Conservation (phyloP, 2,113 vertebrate genomes). For the Talpa occidentalis region DNA sequence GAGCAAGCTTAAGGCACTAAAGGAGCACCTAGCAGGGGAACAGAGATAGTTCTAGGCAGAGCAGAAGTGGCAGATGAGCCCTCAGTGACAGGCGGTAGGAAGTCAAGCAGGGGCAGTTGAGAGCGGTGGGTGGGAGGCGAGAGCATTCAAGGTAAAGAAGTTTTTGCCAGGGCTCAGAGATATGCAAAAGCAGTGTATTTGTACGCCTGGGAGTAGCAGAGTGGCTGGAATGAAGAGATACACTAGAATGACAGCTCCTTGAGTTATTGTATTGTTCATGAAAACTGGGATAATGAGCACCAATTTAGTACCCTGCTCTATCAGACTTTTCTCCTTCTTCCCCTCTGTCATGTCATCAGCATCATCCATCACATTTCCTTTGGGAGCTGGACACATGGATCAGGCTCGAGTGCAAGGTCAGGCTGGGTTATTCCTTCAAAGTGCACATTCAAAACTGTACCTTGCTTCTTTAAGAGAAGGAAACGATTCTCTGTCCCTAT, state of each 20-base stretch:
- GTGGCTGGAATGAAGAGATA: background rate
- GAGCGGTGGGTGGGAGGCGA: background rate
- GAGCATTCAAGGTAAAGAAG: background rate
- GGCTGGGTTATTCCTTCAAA: background rate
- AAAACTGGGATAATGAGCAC: background rate
- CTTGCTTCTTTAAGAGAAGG: background rate
- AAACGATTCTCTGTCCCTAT: background rate
- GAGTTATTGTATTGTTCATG: background rate
- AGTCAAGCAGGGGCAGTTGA: background rate
- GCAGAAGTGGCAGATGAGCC: background rate
- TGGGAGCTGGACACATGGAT: background rate
- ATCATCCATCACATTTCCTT: background rate
- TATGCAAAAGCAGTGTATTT: background rate
- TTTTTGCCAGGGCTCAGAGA: background rate
- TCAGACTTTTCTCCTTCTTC: background rate
- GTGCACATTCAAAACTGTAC: background rate
- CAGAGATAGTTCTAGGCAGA: background rate
- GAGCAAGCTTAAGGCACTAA: background rate
- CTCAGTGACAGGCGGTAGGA: background rate
- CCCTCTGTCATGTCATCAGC: no score
- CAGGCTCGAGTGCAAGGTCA: rapidly evolving
- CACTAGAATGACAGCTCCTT: background rate
- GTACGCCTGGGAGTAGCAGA: background rate
- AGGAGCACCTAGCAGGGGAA: background rate
- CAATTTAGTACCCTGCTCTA: background rate